A percentile compares a stretch with the other conserved stretches of the same genome.
Conservation (phyloP, 1,140 invertebrate species). For the Bombus vancouverensis region DNA sequence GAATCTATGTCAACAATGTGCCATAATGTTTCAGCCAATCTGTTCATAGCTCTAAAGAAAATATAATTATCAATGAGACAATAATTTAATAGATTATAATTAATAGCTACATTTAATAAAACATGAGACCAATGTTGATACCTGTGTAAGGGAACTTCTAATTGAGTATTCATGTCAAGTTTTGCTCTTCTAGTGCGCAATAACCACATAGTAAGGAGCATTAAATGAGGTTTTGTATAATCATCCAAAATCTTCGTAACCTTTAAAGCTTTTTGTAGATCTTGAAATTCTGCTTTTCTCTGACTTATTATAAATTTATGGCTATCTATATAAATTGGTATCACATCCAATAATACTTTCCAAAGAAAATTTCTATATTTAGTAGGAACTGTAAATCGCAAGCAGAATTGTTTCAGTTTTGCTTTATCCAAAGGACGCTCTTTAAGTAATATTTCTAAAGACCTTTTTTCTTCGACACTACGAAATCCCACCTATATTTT, state of each 20-base stretch:
- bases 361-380: constrained; percentile 92
- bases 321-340: constrained; percentile 89
- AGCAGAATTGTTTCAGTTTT: constrained; percentile 93
- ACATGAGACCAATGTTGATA: constrained; percentile 54
- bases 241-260: constrained; percentile 85
- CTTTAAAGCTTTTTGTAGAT: constrained; percentile 88
- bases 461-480: constrained; percentile 95
- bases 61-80: constrained; percentile 28
- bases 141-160: constrained; percentile 79
- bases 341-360: constrained; percentile 91
- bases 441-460: constrained; percentile 94
- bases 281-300: constrained; percentile 88
- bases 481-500: constrained; percentile 89
- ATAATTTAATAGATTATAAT: neutral
- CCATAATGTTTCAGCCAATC: constrained; percentile 87
- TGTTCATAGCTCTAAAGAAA: constrained; percentile 83
- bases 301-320: constrained; percentile 89
- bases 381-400: constrained; percentile 91
- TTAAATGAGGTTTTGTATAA: constrained; percentile 84
- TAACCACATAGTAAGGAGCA: constrained; percentile 90
- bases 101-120: neutral
- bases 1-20: constrained; percentile 87
- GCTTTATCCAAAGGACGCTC: constrained; percentile 91
- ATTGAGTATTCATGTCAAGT: constrained; percentile 83
- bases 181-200: constrained; percentile 87